These are phyloP conservation scores for Microtus richardsoni DNA, from an alignment of 2,113 vertebrate genomes.

Conservation along the genomic window DNA sequence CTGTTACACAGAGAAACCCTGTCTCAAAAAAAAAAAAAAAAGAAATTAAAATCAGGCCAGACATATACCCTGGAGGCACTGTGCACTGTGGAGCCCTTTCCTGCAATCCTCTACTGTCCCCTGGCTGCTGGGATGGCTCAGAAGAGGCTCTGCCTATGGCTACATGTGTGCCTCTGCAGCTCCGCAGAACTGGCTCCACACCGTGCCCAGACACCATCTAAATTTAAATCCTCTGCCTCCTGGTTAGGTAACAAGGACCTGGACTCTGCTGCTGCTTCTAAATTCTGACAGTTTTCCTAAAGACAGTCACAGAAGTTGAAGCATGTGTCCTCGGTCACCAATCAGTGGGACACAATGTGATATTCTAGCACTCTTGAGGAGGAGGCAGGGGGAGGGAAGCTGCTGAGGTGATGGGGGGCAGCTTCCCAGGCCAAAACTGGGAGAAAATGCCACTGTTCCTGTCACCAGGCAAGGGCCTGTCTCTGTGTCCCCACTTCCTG, in stretches of 20 bases:
- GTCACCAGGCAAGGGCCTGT: neutral
- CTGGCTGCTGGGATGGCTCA: neutral
- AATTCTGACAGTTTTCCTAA: neutral
- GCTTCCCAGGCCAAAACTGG: neutral
- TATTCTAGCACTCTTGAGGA: neutral
- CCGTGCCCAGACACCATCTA: neutral
- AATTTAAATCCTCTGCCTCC: neutral
- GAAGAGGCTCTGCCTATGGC: accelerated
- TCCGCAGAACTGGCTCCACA: neutral
- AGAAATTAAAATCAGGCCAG: neutral
- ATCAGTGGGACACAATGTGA: neutral
- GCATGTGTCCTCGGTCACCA: neutral
- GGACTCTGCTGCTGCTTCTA: neutral
- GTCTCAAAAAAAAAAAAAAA: neutral
- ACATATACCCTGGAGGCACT: neutral
- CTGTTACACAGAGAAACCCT: neutral
- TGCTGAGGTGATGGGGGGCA: neutral
- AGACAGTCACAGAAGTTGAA: neutral
- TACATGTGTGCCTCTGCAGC: neutral
- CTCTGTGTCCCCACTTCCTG: neutral
- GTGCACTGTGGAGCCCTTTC: neutral
- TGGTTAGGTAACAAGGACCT: neutral
- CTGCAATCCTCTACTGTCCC: neutral
- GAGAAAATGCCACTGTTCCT: neutral
- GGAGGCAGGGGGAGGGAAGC: neutral